phyloP scores from a whole-genome alignment of 2,797 vertebrate species.

The Heliangelus exortis region DNA sequence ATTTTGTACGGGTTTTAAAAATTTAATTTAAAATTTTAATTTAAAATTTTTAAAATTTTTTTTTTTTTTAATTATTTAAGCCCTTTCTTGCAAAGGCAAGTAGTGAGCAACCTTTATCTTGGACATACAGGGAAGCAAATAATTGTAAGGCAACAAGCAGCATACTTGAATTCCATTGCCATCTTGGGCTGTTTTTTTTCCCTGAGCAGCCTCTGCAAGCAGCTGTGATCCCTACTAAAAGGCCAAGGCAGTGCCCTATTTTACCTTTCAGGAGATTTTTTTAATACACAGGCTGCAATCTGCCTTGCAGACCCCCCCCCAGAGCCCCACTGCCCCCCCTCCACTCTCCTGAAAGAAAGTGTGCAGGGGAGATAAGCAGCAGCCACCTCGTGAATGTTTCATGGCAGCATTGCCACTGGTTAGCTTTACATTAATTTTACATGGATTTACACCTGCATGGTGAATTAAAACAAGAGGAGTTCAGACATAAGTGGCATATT shows the following conservation, averaged over 20 bases:
- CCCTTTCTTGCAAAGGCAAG: background rate
- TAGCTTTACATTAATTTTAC: background rate
- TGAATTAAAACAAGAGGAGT: background rate
- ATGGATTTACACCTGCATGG: background rate
- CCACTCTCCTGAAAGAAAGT: background rate
- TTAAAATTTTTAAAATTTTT: no score
- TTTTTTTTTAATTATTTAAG: background rate
- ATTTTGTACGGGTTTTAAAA: background rate
- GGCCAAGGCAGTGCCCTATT: background rate
- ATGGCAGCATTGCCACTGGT: background rate
- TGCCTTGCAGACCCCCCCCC: background rate
- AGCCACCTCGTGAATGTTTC: background rate
- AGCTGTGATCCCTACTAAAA: background rate
- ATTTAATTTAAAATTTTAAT: no score
- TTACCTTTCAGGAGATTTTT: background rate
- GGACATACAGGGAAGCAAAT: background rate
- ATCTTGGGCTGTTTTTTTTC: background rate
- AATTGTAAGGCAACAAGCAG: background rate
- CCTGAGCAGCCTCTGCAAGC: fast-evolving
- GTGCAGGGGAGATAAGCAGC: background rate
- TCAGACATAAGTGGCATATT: background rate
- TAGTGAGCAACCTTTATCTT: background rate
- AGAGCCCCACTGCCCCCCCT: fast-evolving
- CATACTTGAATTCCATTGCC: background rate
- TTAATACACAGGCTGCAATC: background rate